Evolutionary conservation across 2,888 invertebrate species (phyloP).

Genomic region (Tinea semifulvella): DNA sequence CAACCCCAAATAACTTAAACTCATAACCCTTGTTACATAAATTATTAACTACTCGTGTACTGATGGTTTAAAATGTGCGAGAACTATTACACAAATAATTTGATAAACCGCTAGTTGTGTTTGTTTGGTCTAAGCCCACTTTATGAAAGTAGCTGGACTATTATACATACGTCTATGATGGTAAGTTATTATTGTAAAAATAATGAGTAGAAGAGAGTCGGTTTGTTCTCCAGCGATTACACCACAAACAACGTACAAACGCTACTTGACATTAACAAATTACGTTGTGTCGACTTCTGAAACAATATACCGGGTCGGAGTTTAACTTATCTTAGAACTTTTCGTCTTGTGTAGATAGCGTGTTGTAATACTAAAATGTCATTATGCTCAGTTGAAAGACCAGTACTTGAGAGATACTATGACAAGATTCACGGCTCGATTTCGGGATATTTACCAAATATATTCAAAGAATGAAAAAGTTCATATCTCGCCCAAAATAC

Average conservation of each 20-base stretch:
- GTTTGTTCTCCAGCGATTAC: conserved; percentile 3
- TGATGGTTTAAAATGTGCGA: no score
- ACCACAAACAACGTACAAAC: conserved; percentile 21
- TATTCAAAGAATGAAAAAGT: no score
- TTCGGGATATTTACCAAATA: conserved; percentile 6
- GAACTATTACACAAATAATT: no score
- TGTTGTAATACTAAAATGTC: conserved; percentile 65
- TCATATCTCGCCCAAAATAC: no score
- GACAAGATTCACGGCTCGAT: neutral
- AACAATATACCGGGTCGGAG: conserved; percentile 64
- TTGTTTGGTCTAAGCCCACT: no score
- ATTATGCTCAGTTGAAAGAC: conserved; percentile 51
- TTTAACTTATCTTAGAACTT: conserved; percentile 62
- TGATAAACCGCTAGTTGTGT: no score
- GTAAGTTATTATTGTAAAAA: no score
- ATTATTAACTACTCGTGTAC: no score
- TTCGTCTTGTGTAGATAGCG: conserved; percentile 61
- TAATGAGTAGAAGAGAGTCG: neutral
- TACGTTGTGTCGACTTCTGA: conserved; percentile 59
- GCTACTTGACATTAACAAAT: conserved; percentile 59
- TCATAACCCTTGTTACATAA: no score
- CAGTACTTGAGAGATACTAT: conserved; percentile 42
- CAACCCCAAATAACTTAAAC: no score
- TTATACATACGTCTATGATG: no score
- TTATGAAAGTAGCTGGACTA: no score